Evolutionary conservation across 2,113 vertebrate genomes (phyloP).

Genomic region (Herpetotheres cachinnans): DNA sequence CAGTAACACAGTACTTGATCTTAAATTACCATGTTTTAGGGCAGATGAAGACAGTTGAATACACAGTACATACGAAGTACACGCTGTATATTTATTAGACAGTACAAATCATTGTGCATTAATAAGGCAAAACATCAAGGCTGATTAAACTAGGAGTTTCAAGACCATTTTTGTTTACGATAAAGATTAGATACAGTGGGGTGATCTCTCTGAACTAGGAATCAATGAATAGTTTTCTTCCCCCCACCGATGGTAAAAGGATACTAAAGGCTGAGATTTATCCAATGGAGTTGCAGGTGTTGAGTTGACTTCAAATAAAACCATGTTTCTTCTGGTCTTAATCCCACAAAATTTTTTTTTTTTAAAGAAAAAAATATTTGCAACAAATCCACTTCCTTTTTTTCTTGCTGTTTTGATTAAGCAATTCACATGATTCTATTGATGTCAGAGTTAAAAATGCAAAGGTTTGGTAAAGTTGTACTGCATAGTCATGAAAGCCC

Average conservation of each 20-base stretch:
- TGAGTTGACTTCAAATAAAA: conserved; percentile 8
- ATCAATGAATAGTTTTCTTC: neutral
- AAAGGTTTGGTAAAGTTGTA: conserved; percentile 17
- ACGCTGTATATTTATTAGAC: conserved; percentile 78
- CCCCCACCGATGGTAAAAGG: neutral
- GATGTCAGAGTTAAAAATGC: conserved; percentile 35
- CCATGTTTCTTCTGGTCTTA: conserved; percentile 21
- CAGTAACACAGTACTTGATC: conserved; percentile 53
- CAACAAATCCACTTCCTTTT: neutral
- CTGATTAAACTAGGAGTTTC: conserved; percentile 82
- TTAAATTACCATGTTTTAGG: conserved; percentile 44
- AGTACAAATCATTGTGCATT: conserved; percentile 88
- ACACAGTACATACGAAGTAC: conserved; percentile 76
- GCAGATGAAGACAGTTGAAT: conserved; percentile 69
- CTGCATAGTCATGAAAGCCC: conserved; percentile 83
- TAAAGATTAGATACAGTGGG: neutral
- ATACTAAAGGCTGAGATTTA: conserved; percentile 38
- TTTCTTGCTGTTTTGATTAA: conserved; percentile 10
- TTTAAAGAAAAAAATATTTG: neutral
- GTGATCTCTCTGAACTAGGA: neutral
- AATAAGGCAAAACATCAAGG: conserved; percentile 96
- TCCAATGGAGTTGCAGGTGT: neutral
- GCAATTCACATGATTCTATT: conserved; percentile 35
- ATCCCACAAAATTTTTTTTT: neutral
- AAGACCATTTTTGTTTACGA: conserved; percentile 74